Evolutionary conservation across 1,140 invertebrate genomes (phyloP), one percentile per base, ranked within the genome.

Genomic region (Trichomalopsis sarcophagae): DNA sequence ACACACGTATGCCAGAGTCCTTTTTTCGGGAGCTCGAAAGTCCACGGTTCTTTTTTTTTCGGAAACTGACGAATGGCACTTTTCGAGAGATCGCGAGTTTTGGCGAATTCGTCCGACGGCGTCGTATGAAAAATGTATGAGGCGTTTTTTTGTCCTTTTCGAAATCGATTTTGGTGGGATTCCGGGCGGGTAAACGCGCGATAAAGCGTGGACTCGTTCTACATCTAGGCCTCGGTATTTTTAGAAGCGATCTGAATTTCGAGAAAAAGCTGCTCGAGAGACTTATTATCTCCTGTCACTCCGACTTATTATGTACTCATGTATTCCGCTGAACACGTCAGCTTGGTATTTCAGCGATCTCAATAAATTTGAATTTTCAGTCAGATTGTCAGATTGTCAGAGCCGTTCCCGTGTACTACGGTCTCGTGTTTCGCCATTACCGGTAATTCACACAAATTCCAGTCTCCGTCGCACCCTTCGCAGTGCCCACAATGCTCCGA

Each of bases 161-260:
- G 21, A 9, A 5, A 27, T 62, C n/a, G 17, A 14, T 82, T 40
- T 68, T 55, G 0, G 17, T 62, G 55, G 23, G 36, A 27, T 50
- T 73, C 9, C 27, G 23, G 14, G 11, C 55, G 17, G 17, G 21
- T n/a, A 62, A n/a, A 62, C 21, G 21, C 21, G 55, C 17, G 47
- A 5, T 62, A 62, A n/a, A n/a, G 7, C 21, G 14, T n/a, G 0
- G 14, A 47, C 21, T 10, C 23, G 71, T 74, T 36, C 55, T 14
- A 55, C 17, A 7, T 13, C 44, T 75, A 62, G 55, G 55, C 11
- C 5, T 55, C n/a, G 14, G 44, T 75, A 74, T 27, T 40, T 76
- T 77, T 68, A 30, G 21, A 66, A 14, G 11, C 47, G 21, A 68
- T 77, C 74, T 68, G 66, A 40, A 83, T 83, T 83, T 76, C 33